Evolutionary conservation across 2,888 invertebrate species (phyloP).

Genomic region (Catocala sponsa): DNA sequence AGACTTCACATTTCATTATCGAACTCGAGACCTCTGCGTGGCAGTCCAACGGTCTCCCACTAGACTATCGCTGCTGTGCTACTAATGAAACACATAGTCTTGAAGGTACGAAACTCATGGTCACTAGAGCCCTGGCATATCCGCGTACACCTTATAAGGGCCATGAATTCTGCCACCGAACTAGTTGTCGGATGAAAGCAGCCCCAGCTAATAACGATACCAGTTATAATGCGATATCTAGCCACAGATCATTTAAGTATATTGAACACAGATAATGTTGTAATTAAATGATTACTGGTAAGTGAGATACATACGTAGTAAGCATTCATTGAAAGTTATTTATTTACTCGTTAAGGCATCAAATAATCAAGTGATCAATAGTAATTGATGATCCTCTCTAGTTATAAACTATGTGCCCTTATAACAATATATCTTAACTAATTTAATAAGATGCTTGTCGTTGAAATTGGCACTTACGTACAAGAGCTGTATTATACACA

Average conservation of each 20-base stretch:
- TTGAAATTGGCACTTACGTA: too few species aligned
- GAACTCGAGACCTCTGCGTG: too few species aligned
- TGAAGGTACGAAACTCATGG: slow-evolving; percentile 39
- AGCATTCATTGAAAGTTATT: slow-evolving; percentile 8
- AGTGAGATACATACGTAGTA: neutral
- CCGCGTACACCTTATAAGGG: slow-evolving; percentile 73
- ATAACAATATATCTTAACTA: neutral
- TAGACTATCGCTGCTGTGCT: too few species aligned
- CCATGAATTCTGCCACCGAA: slow-evolving; percentile 73
- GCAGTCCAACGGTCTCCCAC: too few species aligned
- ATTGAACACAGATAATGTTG: slow-evolving; percentile 15
- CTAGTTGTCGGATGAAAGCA: slow-evolving; percentile 78
- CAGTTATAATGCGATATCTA: slow-evolving; percentile 48
- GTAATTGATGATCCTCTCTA: neutral
- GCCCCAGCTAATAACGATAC: slow-evolving; percentile 72
- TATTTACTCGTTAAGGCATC: neutral
- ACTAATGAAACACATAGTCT: neutral
- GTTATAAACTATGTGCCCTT: neutral
- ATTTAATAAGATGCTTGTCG: too few species aligned
- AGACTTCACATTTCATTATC: too few species aligned
- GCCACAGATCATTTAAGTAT: slow-evolving; percentile 34
- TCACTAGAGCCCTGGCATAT: slow-evolving; percentile 61
- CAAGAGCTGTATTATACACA: too few species aligned
- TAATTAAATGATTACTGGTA: slow-evolving; percentile 28
- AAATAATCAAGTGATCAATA: slow-evolving; percentile 1